Evolutionary conservation across 1,140 invertebrate genomes (phyloP).

Genomic region (Zaprionus gabonicus): DNA sequence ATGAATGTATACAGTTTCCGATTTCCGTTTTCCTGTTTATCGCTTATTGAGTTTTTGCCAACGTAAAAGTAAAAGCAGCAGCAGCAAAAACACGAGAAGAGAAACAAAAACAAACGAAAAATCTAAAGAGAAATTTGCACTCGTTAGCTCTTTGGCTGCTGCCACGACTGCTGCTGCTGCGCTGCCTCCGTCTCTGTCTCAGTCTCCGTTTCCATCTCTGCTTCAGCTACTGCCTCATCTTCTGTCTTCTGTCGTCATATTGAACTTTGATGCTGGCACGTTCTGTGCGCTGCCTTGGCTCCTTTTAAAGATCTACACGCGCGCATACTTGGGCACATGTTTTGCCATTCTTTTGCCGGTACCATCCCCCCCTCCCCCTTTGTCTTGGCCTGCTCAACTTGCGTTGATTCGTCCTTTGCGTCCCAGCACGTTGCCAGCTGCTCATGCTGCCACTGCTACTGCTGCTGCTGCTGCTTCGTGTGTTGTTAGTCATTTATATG

Average conservation of each 20-base stretch:
- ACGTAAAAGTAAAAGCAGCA: constrained; percentile 78
- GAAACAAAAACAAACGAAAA: constrained; percentile 38
- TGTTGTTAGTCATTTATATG: constrained; percentile 83
- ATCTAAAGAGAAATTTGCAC: constrained; percentile 73
- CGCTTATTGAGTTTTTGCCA: constrained; percentile 77
- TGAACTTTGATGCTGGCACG: constrained; percentile 81
- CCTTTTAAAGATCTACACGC: constrained; percentile 75
- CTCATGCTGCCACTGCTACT: constrained; percentile 36
- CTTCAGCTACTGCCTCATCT: constrained; percentile 12
- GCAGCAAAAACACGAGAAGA: constrained; percentile 22
- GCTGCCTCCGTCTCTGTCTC: neutral
- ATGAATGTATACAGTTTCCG: constrained; percentile 77
- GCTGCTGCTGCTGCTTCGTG: constrained; percentile 42
- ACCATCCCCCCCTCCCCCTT: constrained; percentile 1
- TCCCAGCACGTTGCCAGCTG: constrained; percentile 36
- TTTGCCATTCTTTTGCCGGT: constrained; percentile 51
- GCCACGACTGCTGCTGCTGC: constrained; percentile 16
- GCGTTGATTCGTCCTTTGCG: constrained; percentile 24
- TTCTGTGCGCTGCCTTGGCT: constrained; percentile 51
- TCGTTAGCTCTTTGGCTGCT: constrained; percentile 65
- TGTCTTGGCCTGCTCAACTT: neutral
- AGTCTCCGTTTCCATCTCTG: constrained; percentile 17
- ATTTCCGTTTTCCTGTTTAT: constrained; percentile 83
- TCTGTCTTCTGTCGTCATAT: constrained; percentile 59
- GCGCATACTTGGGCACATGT: constrained; percentile 74